These are phyloP conservation scores for Alosa alosa DNA, from an alignment of 2,113 vertebrate genomes.

Conservation along the genomic window DNA sequence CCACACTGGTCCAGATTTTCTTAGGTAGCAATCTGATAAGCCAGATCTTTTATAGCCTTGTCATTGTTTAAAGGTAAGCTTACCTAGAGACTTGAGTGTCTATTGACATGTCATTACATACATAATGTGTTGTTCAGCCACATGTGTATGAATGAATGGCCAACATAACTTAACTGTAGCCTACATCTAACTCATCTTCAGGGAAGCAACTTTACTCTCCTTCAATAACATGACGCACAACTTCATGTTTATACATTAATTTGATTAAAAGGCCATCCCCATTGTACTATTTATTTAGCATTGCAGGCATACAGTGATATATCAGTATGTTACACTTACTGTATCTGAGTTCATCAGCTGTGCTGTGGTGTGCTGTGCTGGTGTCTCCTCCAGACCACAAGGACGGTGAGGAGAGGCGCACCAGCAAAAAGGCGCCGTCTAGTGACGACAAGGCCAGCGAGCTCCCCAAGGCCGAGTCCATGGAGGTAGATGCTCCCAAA, in stretches of 20 bases:
- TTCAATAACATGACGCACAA: no score
- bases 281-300: background rate
- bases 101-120: no score
- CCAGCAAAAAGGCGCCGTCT: slow-evolving; percentile 86
- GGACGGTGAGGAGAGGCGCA: slow-evolving; percentile 90
- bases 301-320: slow-evolving; percentile 24
- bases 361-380: background rate
- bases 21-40: background rate
- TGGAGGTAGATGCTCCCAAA: slow-evolving; percentile 85
- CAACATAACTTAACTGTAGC: no score
- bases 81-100: no score
- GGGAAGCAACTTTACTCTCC: no score
- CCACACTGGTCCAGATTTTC: background rate
- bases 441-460: slow-evolving; percentile 81
- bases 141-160: no score
- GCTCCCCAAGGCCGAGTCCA: slow-evolving; percentile 83
- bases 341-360: background rate
- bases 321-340: background rate
- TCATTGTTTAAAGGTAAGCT: no score
- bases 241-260: no score
- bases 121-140: no score
- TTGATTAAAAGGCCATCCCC: background rate
- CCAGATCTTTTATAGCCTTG: no score
- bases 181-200: no score
- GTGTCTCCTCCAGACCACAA: slow-evolving; percentile 80